Evolutionary conservation across 2,113 vertebrate genomes (phyloP).

Genomic region (Syngnathus scovelli): DNA sequence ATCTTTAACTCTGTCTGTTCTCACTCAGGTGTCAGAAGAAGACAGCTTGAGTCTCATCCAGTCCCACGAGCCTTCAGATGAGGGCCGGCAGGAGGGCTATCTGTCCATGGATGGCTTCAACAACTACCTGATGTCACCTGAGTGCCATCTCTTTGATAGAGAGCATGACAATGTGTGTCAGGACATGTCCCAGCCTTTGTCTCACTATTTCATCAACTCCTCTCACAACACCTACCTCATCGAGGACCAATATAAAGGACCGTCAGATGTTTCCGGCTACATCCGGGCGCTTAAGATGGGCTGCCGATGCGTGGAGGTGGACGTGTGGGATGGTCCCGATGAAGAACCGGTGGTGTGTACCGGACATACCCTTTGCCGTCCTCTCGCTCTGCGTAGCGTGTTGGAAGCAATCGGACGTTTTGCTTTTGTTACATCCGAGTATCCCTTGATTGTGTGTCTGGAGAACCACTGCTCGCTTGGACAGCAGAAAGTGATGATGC

Average conservation of each 20-base stretch:
- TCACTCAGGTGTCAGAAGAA: constrained; percentile 79
- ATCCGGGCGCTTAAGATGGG: constrained; percentile 92
- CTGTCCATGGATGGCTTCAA: constrained; percentile 91
- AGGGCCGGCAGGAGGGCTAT: constrained; percentile 82
- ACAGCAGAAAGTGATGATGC: constrained; percentile 84
- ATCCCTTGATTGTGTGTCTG: constrained; percentile 85
- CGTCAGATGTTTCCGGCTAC: constrained; percentile 88
- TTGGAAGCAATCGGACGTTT: constrained; percentile 86
- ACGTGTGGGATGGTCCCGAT: constrained; percentile 87
- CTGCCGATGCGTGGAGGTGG: constrained; percentile 87
- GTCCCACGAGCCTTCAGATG: constrained; percentile 83
- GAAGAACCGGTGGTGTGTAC: constrained; percentile 86
- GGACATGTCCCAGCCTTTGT: constrained; percentile 89
- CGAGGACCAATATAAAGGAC: constrained; percentile 89
- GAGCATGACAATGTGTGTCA: constrained; percentile 87
- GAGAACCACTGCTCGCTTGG: constrained; percentile 89
- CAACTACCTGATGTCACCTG: constrained; percentile 87
- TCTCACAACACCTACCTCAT: constrained; percentile 96
- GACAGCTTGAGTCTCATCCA: constrained; percentile 85
- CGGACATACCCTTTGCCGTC: constrained; percentile 84
- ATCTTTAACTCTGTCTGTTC: neutral
- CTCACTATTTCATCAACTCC: constrained; percentile 93
- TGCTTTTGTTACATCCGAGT: constrained; percentile 86
- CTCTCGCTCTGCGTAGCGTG: constrained; percentile 81
- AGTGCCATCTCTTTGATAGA: constrained; percentile 87